Conservation (phyloP, 2,113 vertebrate genomes). For the Forbesichthys agassizii region DNA sequence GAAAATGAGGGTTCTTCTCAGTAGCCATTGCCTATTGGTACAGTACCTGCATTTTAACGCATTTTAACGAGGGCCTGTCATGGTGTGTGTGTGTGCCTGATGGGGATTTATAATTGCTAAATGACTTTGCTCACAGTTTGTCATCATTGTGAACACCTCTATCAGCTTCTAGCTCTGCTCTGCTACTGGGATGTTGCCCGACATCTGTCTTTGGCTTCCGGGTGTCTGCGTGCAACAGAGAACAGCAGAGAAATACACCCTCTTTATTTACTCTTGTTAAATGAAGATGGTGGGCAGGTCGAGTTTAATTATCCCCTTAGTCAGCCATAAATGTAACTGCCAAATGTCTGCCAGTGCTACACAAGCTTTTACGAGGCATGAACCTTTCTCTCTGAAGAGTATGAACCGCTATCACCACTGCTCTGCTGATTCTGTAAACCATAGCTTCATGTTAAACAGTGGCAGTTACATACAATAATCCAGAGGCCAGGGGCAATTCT, state of each 20-base stretch:
- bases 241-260: conserved; percentile 39
- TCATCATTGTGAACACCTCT: conserved; percentile 35
- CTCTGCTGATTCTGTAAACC: not conserved
- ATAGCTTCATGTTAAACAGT: no score
- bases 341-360: conserved; percentile 61
- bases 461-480: no score
- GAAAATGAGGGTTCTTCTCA: conserved; percentile 35
- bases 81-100: not conserved
- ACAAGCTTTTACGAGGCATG: conserved; percentile 55
- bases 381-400: conserved; percentile 47
- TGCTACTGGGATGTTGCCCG: conserved; percentile 7
- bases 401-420: conserved; percentile 49
- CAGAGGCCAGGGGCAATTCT: conserved; percentile 17
- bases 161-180: conserved; percentile 26
- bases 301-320: conserved; percentile 71
- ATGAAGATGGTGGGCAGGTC: conserved; percentile 60
- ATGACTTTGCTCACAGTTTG: conserved; percentile 45
- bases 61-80: not conserved
- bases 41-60: conserved; percentile 18
- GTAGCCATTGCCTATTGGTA: conserved; percentile 23
- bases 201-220: not conserved
- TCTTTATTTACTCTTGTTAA: conserved; percentile 67
- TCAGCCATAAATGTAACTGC: conserved; percentile 67
- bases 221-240: conserved; percentile 4
- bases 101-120: conserved; percentile 24